Conservation (phyloP, 2,797 vertebrate species). For the Pseudochaenichthys georgianus region DNA sequence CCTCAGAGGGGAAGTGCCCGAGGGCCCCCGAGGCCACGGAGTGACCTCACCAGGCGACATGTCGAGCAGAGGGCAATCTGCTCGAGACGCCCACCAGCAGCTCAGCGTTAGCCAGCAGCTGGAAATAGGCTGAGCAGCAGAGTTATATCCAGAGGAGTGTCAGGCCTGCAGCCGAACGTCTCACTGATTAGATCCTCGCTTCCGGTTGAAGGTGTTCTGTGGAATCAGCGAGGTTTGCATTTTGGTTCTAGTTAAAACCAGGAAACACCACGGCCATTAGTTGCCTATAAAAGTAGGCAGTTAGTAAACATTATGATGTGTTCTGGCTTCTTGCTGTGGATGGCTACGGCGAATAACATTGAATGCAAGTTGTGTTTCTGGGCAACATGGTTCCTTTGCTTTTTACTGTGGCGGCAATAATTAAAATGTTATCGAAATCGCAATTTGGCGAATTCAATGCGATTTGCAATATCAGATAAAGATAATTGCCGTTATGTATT, state of each 20-base stretch:
- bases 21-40: constrained; percentile 69
- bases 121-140: constrained; percentile 6
- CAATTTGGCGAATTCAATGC: too few relatives aligned
- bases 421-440: too few relatives aligned
- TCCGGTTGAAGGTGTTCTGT: constrained; percentile 34
- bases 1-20: constrained; percentile 69
- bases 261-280: background rate
- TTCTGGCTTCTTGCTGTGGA: background rate
- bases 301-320: background rate
- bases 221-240: constrained; percentile 34
- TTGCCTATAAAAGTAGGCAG: background rate
- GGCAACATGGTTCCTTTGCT: background rate
- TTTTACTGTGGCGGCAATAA: background rate
- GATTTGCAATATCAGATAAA: too few relatives aligned
- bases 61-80: constrained; percentile 68
- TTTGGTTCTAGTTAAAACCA: constrained; percentile 31
- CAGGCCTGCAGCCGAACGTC: constrained; percentile 16
- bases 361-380: background rate
- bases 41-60: constrained; percentile 76
- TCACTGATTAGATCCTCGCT: constrained; percentile 46
- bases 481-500: too few relatives aligned
- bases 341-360: background rate
- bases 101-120: constrained; percentile 9
- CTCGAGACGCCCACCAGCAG: constrained; percentile 69
- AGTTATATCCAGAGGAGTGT: constrained; percentile 6